Conservation (phyloP, 2,797 vertebrate genomes). For the Gymnodraco acuticeps region DNA sequence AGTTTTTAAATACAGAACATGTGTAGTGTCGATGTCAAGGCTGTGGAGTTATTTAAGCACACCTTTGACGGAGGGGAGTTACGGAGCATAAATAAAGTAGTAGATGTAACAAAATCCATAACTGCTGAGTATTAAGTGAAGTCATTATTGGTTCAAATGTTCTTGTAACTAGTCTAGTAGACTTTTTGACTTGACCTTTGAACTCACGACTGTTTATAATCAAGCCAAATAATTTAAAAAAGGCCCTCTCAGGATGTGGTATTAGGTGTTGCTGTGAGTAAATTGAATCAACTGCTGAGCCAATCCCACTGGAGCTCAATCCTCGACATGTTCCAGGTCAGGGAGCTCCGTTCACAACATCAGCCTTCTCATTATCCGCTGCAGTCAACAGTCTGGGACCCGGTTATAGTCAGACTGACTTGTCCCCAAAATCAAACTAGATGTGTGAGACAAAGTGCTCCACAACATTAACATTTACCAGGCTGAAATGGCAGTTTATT, state of each 20-base stretch:
- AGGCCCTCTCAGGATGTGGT: not conserved
- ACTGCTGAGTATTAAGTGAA: no score
- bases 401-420: not conserved
- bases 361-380: not conserved
- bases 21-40: no score
- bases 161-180: not conserved
- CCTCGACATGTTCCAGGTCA: not conserved
- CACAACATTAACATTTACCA: not conserved
- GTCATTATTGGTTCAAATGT: not conserved
- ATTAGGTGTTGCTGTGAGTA: not conserved
- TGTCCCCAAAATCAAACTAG: not conserved
- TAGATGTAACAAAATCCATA: no score
- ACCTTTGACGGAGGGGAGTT: no score
- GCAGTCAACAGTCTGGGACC: not conserved
- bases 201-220: not conserved
- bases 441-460: not conserved
- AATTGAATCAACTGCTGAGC: not conserved
- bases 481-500: not conserved
- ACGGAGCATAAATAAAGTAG: no score
- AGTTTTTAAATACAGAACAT: no score
- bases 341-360: slow-evolving; percentile 1
- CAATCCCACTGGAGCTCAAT: not conserved
- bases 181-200: not conserved
- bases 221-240: not conserved
- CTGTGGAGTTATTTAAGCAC: no score